phyloP scores from a whole-genome alignment of 2,888 invertebrate species.

The Leptogaster cylindrica region DNA sequence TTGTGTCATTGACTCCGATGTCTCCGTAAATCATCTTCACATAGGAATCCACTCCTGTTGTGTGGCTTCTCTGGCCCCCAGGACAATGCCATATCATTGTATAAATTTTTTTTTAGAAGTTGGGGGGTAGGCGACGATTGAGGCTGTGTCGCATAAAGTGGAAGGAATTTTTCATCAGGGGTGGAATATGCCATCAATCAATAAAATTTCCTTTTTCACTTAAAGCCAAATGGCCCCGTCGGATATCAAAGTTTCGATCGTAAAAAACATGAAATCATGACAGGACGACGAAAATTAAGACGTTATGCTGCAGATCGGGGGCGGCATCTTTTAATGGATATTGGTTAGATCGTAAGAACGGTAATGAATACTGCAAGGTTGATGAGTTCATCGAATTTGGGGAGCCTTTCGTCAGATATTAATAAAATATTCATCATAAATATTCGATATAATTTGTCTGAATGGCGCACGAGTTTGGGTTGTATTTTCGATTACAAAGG shows the following conservation, averaged over 20 bases:
- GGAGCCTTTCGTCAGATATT: no score
- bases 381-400: no score
- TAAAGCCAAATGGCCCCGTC: not conserved
- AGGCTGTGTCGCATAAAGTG: constrained; percentile 9
- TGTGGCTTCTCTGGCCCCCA: not conserved
- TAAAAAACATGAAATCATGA: constrained; percentile 24
- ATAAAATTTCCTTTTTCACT: constrained; percentile 26
- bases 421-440: no score
- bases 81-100: not conserved
- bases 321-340: constrained; percentile 20
- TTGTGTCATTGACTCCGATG: constrained; percentile 21
- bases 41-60: not conserved
- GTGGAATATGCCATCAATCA: constrained; percentile 32
- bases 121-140: not conserved
- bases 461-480: no score
- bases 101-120: not conserved
- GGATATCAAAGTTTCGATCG: not conserved
- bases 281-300: constrained; percentile 29
- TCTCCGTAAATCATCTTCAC: not conserved
- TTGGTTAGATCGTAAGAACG: constrained; percentile 6
- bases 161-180: constrained; percentile 20
- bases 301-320: not conserved
- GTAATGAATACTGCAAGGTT: constrained; percentile 7
- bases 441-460: no score
- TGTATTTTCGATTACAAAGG: no score